Conservation (phyloP, 2,797 vertebrate genomes). For the Mycteria americana region DNA sequence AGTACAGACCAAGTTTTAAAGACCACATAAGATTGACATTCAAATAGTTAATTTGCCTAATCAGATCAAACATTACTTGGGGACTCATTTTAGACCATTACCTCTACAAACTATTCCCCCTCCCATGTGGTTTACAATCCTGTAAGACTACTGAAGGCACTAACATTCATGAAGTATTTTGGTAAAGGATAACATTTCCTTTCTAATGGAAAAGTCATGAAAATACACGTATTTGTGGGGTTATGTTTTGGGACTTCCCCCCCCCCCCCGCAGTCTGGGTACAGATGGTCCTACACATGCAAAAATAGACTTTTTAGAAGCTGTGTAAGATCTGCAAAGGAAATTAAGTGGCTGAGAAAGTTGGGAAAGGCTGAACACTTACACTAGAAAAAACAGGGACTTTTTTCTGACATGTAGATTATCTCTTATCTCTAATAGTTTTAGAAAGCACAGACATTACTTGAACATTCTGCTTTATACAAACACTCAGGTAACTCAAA, state of each 20-base stretch:
- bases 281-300: neutral
- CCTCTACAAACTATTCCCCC: neutral
- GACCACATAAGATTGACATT: neutral
- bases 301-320: neutral
- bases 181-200: neutral
- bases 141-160: neutral
- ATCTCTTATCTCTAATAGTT: neutral
- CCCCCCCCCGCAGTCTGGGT: neutral
- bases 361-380: neutral
- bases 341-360: neutral
- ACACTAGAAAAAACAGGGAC: rapidly evolving
- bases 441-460: neutral
- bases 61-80: neutral
- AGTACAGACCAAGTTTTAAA: neutral
- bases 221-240: neutral
- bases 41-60: neutral
- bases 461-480: neutral
- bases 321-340: neutral
- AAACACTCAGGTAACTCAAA: neutral
- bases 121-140: neutral
- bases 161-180: neutral
- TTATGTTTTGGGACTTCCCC: neutral
- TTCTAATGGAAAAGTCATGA: neutral
- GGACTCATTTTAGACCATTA: neutral
- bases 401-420: neutral